Base-by-base conservation (phyloP, 1,140 invertebrate genomes). In the Sarcophaga peregrina region DNA sequence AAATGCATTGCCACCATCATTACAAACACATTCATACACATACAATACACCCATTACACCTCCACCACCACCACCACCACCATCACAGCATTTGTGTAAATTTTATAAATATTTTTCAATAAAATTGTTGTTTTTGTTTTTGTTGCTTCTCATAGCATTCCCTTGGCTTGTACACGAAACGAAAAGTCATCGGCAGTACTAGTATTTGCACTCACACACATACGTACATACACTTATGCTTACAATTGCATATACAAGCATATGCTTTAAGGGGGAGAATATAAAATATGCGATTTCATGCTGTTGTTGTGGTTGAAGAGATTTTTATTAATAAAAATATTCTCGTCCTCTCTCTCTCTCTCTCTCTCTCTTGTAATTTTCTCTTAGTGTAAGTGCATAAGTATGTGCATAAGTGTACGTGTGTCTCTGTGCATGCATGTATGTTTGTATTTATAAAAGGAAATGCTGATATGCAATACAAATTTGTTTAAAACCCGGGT, bases 231-330 rank as follows among this genome's bases (percentile, higher is more conserved):
- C 58, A 10, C 13, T 25, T 72, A 6, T 17, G 20, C 37, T 17
- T 25, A 72, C 62, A 20, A 25, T 7, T 25, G 11, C 17, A 72
- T 11, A 54, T 25, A 20, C 62, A 72, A 10, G 37, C 62, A 20
- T n/a, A 72, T 25, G 11, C 62, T 9, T 37, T 37, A 2, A 37
- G 1, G 25, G 25, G 25, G 25, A 37, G 25, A 4, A 2, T 58
- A 58, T 58, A 58, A 58, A 58, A n/a, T 54, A n/a, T 58, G n/a
- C n/a, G 54, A 58, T 58, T 58, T 58, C 54, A 58, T n/a, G 54
- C 54, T 58, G 15, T 58, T 58, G 15, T 58, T 58, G 54, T 58
- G 54, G 54, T 58, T 58, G 54, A 58, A 58, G 13, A 58, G 54
- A 58, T 58, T 58, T 37, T 58, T 54, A 54, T 54, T 10, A 13